Base-by-base conservation (phyloP, 2,113 vertebrate species). In the Chinchilla lanigera region DNA sequence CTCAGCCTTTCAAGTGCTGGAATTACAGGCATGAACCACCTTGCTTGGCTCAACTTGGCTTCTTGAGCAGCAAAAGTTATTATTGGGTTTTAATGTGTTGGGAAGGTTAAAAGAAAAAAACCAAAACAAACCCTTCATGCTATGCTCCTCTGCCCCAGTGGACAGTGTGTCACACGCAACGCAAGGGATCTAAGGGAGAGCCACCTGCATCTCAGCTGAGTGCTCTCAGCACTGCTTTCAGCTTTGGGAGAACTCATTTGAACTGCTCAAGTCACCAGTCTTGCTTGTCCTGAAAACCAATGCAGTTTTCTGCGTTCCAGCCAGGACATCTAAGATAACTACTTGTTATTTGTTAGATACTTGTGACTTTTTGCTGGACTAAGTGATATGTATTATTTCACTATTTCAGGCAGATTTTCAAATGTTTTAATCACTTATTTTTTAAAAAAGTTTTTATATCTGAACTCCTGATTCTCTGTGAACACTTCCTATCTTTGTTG, bases 351-450 rank as follows among this genome's bases (percentile, higher is more conserved):
- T 75, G 56, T 35, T 63, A 77, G 38, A 75, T 41, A 78, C 90
- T 86, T 90, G 41, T 94, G 80, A 89, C 26, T 93, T 95, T 73
- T 95, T 95, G 26, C 75, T 61, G 58, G 52, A 35, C 13, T 86
- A 86, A 82, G 33, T 63, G 28, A 26, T 84, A 3, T 75, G 58
- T 69, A 60, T 3, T 47, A 56, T 92, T 89, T 89, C 26, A 58
- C 61, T 50, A 20, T 69, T 94, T 83, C 26, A 56, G 71, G 2
- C 12, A 93, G 82, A 89, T 81, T 93, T 96, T 88, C 22, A 81
- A 86, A 85, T 63, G 5, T 75, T 52, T 84, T 73, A 77, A 24
- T n/a, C 22, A 54, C 82, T 81, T 71, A 65, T 94, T 82, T 82
- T 63, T 67, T 60, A 94, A 93, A 80, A 58, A 28, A 50, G 0